phyloP scores from a whole-genome alignment of 2,888 invertebrate genomes.

The Phlogophora meticulosa region DNA sequence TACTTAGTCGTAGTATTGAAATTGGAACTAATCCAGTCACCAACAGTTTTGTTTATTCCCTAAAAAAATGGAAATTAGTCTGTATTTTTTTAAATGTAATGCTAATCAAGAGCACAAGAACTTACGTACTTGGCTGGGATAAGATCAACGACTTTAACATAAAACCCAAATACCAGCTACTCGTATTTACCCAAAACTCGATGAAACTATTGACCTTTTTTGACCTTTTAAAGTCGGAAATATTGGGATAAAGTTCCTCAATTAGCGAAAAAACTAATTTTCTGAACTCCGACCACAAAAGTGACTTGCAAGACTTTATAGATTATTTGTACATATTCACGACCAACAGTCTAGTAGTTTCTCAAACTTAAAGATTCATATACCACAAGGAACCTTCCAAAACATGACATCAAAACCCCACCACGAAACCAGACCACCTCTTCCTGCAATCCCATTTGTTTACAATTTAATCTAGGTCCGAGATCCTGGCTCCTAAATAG shows the following conservation, averaged over 20 bases:
- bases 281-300: too few species aligned
- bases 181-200: too few species aligned
- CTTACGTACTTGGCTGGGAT: too few species aligned
- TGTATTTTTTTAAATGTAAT: background rate
- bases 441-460: constrained; percentile 49
- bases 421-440: constrained; percentile 1
- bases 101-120: too few species aligned
- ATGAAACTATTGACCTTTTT: too few species aligned
- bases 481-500: constrained; percentile 64
- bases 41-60: background rate
- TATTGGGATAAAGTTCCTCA: too few species aligned
- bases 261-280: too few species aligned
- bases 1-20: background rate
- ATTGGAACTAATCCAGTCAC: background rate
- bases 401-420: background rate
- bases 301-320: too few species aligned
- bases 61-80: background rate
- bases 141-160: background rate
- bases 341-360: background rate
- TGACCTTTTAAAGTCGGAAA: too few species aligned
- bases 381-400: background rate
- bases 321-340: too few species aligned
- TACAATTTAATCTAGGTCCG: constrained; percentile 64
- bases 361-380: background rate
- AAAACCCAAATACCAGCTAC: too few species aligned